These are phyloP conservation scores for Drosophila basisetae DNA, from an alignment of 2,888 invertebrate species.

Conservation along the genomic window DNA sequence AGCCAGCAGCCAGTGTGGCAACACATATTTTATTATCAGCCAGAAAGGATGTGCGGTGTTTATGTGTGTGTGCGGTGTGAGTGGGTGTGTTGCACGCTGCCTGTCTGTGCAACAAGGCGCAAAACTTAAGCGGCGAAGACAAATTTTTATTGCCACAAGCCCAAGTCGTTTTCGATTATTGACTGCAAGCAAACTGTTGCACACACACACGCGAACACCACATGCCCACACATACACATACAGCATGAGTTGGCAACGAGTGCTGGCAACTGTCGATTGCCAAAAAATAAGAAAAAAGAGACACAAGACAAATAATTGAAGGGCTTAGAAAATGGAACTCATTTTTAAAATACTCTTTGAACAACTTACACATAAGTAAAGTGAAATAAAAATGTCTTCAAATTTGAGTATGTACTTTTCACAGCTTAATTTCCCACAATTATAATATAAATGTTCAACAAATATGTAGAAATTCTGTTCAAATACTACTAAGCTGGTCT, in stretches of 20 bases:
- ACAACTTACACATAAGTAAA: not conserved
- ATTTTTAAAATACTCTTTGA: not conserved
- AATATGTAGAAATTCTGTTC: not conserved
- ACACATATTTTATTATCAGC: constrained; percentile 66
- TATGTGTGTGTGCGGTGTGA: not conserved
- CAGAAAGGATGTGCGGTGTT: constrained; percentile 16
- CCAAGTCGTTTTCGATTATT: constrained; percentile 72
- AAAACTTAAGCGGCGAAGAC: constrained; percentile 73
- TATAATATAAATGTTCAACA: too few relatives aligned
- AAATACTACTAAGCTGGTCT: not conserved
- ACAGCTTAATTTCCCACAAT: not conserved
- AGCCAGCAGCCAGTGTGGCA: constrained; percentile 50
- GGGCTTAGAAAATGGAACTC: not conserved
- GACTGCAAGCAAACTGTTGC: constrained; percentile 75
- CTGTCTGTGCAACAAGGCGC: constrained; percentile 75
- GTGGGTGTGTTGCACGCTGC: constrained; percentile 6
- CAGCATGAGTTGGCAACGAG: not conserved
- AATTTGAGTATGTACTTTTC: not conserved
- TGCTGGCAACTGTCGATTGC: not conserved
- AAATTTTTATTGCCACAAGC: constrained; percentile 75
- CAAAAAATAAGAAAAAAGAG: not conserved
- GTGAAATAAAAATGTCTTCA: not conserved
- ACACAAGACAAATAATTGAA: not conserved
- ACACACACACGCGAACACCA: constrained; percentile 19
- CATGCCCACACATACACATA: constrained; percentile 13